Evolutionary conservation across 2,888 invertebrate genomes (phyloP).

Genomic region (Ophion ellenae): DNA sequence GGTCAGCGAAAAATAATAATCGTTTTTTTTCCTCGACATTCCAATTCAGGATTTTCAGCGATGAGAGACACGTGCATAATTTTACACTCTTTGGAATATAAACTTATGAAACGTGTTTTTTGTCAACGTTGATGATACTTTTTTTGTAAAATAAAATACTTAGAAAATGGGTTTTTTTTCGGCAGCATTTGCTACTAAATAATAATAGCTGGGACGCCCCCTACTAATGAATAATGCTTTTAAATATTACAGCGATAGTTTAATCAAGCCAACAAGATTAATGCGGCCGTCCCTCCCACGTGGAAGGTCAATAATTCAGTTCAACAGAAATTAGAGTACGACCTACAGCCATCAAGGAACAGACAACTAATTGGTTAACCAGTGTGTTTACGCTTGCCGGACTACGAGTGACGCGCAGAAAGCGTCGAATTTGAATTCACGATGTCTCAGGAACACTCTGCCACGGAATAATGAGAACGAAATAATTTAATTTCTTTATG

Average conservation of each 20-base stretch:
- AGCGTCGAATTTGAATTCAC: too few species aligned
- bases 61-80: too few species aligned
- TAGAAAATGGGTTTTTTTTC: too few species aligned
- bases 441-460: not conserved
- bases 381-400: not conserved
- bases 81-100: too few species aligned
- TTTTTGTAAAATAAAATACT: too few species aligned
- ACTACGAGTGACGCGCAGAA: not conserved
- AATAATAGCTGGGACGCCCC: not conserved
- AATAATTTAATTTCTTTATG: too few species aligned
- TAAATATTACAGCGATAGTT: conserved; percentile 2
- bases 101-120: too few species aligned
- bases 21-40: too few species aligned
- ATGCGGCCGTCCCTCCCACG: conserved; percentile 25
- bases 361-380: conserved; percentile 5
- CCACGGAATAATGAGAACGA: not conserved
- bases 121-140: too few species aligned
- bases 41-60: too few species aligned
- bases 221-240: not conserved
- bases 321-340: conserved; percentile 43
- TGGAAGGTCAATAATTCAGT: conserved; percentile 36
- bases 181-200: too few species aligned
- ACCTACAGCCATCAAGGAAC: not conserved
- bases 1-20: too few species aligned
- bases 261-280: conserved; percentile 22